Base-by-base conservation (phyloP, 1,140 invertebrate species). In the Bombus confusus region DNA sequence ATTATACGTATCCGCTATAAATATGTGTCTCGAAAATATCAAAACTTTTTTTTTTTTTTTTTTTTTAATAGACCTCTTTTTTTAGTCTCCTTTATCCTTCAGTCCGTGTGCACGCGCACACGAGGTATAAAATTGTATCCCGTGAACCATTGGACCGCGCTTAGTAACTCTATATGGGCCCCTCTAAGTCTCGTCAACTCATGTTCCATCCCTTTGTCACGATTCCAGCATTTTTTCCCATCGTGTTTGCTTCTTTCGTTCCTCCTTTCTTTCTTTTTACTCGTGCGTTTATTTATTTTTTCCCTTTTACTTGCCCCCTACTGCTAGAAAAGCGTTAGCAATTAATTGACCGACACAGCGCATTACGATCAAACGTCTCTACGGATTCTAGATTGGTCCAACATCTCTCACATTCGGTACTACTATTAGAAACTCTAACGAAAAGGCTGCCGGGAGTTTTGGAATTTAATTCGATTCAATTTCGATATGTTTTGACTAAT, bases 111-210 rank as follows among this genome's bases (percentile, higher is more conserved):
- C 73, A 87, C 83, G 80, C 89, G 86, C 88, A 90, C 89, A 80
- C 76, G 80, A 90, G 85, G 92, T 94, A 93, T 88, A 94, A 94
- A 94, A 94, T 94, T 94, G 94, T 94, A 93, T 94, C 93, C 94
- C 93, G 85, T 94, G 89, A 94, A 94, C 93, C 93, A 93, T 94
- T 94, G 93, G 93, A 94, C 94, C 94, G 87, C 94, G 76, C 91
- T 91, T 91, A 91, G 84, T 91, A 88, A 90, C 84, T 90, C 77
- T 85, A 80, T 62, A 89, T 85, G 89, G 83, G 69, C 83, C 72
- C 15, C 43, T 76, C 75, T 68, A 15, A 76, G 41, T 78, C 88
- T 87, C 86, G 89, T 90, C 88, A 84, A 84, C 75, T 72, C 86
- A 68, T 34, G 64, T 37, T 41, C 77, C 28, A 78, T 37, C n/a